Conservation (phyloP, 2,888 invertebrate genomes). For the Ochropacha duplaris region DNA sequence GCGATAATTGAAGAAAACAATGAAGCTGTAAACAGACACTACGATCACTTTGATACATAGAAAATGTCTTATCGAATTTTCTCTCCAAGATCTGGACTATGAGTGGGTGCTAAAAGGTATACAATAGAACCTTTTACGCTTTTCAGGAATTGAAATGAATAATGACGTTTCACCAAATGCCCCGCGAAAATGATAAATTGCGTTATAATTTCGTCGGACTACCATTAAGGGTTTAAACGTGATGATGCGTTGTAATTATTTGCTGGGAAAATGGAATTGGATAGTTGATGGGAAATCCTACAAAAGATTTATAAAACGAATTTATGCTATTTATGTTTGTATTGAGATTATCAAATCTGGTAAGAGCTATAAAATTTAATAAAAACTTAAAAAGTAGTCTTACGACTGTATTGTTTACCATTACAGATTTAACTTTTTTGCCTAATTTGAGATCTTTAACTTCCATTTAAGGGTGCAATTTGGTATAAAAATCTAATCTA, state of each 20-base stretch:
- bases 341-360: not conserved
- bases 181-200: conserved; percentile 62
- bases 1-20: too few relatives aligned
- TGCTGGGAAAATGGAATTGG: conserved; percentile 18
- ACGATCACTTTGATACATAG: not conserved
- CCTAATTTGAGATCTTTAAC: too few relatives aligned
- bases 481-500: too few relatives aligned
- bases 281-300: too few relatives aligned
- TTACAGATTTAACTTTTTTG: too few relatives aligned
- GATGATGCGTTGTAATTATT: conserved; percentile 37
- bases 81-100: conserved; percentile 28
- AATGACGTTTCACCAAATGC: conserved; percentile 57
- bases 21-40: not conserved
- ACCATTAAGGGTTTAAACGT: conserved; percentile 41
- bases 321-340: not conserved
- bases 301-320: conserved; percentile 9
- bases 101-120: conserved; percentile 38
- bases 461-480: too few relatives aligned
- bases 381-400: too few relatives aligned
- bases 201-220: conserved; percentile 56
- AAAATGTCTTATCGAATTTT: not conserved
- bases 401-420: too few relatives aligned
- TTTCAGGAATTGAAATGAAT: conserved; percentile 58
- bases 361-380: too few relatives aligned
- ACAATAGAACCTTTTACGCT: conserved; percentile 48